Conservation (phyloP, 2,888 invertebrate species). For the Xanthia togata region DNA sequence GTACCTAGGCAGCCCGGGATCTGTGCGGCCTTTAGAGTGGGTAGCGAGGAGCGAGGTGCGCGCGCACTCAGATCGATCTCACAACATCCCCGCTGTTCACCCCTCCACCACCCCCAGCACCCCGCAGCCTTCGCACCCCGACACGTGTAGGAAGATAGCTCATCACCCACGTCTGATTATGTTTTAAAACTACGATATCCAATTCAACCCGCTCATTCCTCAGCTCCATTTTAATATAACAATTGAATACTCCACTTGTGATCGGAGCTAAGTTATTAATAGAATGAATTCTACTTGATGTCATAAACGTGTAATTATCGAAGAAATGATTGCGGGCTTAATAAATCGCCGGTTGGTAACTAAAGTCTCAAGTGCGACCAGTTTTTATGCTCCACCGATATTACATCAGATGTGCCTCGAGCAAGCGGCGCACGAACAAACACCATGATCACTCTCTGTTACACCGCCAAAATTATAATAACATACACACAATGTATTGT, state of each 20-base stretch:
- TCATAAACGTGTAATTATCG: slow-evolving; percentile 53
- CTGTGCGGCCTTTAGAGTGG: slow-evolving; percentile 75
- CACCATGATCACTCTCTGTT: slow-evolving; percentile 55
- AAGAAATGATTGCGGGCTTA: slow-evolving; percentile 65
- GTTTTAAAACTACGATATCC: slow-evolving; percentile 68
- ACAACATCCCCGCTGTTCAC: slow-evolving; percentile 66
- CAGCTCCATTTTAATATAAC: slow-evolving; percentile 6
- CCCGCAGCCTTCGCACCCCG: slow-evolving; percentile 61
- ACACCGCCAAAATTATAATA: slow-evolving; percentile 44
- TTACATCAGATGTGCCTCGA: slow-evolving; percentile 78
- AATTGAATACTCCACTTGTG: slow-evolving; percentile 32
- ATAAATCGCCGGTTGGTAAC: slow-evolving; percentile 72
- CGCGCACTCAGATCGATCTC: slow-evolving; percentile 86
- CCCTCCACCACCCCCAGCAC: slow-evolving; percentile 65
- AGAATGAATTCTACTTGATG: slow-evolving; percentile 38
- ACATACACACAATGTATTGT: slow-evolving; percentile 16
- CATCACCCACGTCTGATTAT: slow-evolving; percentile 76
- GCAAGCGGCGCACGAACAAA: slow-evolving; percentile 62
- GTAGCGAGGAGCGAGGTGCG: slow-evolving; percentile 74
- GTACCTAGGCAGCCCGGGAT: slow-evolving; percentile 69
- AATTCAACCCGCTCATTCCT: slow-evolving; percentile 22
- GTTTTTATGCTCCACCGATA: slow-evolving; percentile 77
- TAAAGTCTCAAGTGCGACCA: slow-evolving; percentile 81
- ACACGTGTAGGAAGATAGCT: slow-evolving; percentile 78
- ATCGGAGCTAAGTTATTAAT: slow-evolving; percentile 16